Evolutionary conservation across 2,113 vertebrate species (phyloP).

Genomic region (Catharus minimus): DNA sequence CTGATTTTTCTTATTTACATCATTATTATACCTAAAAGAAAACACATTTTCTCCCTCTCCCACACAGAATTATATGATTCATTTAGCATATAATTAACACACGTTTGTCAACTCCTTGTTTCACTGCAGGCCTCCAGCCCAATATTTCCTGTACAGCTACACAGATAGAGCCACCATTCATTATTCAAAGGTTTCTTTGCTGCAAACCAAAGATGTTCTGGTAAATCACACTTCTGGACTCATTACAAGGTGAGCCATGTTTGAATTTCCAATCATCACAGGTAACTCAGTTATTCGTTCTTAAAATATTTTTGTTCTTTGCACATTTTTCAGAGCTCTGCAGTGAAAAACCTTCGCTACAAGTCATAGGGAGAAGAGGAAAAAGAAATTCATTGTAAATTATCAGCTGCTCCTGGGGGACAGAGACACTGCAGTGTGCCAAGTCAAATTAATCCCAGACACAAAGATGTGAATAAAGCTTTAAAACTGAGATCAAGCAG

Average conservation of each 20-base stretch:
- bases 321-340: neutral
- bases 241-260: neutral
- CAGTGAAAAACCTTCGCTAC: neutral
- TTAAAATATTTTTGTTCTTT: neutral
- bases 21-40: neutral
- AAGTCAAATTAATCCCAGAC: constrained; percentile 58
- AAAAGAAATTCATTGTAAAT: constrained; percentile 46
- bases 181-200: neutral
- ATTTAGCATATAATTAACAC: neutral
- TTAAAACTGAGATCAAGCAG: neutral
- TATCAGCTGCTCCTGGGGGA: constrained; percentile 54
- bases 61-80: neutral
- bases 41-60: neutral
- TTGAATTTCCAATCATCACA: neutral
- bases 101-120: neutral
- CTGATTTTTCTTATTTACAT: neutral
- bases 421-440: constrained; percentile 29
- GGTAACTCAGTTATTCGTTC: neutral
- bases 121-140: neutral
- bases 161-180: neutral
- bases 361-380: neutral
- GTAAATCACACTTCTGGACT: neutral
- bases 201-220: neutral
- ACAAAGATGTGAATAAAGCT: constrained; percentile 40
- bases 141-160: neutral